Base-by-base conservation (phyloP, 2,888 invertebrate genomes). In the Hirtodrosophila duncani region DNA sequence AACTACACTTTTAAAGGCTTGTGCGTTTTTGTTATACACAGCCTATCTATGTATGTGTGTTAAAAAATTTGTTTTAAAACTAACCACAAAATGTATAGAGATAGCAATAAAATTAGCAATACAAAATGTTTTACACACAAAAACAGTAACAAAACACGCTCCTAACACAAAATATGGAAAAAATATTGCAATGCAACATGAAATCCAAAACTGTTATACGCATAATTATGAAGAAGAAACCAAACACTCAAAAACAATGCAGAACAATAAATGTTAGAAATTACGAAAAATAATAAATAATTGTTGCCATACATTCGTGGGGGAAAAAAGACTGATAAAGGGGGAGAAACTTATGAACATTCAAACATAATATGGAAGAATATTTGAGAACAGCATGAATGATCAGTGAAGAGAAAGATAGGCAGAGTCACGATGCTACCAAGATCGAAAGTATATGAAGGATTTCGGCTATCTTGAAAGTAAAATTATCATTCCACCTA, bases 211-310 rank as follows among this genome's bases (percentile, higher is more conserved):
- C 63, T 79, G 56, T 75, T 75, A 60, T 70, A 79, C 71, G 77
- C 71, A 70, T 55, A 52, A 51, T 38, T 18, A 41, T 39, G 31
- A 7, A n/a, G 33, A 14, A 24, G 34, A 43, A 36, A 44, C 43
- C 36, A 21, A 34, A 34, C 21, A 13, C 21, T 51, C 52, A 51
- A 53, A 29, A 26, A 23, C 55, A 67, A 71, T 70, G 44, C 67
- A 57, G 74, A 72, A 79, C 75, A 75, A 81, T 72, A 72, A 71
- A 72, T 72, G 56, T 81, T 66, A 60, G 67, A 46, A 38, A 34
- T 55, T 8, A 42, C 29, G 38, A 58, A 29, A 23, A 53, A 55
- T 44, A 62, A 41, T 30, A 34, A 56, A 67, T 56, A 38, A 60
- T 23, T 39, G 52, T 39, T 72, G 57, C 42, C 51, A 72, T 62